Evolutionary conservation across 1,140 invertebrate species (phyloP).

Genomic region (Meloidogyne chitwoodi): DNA sequence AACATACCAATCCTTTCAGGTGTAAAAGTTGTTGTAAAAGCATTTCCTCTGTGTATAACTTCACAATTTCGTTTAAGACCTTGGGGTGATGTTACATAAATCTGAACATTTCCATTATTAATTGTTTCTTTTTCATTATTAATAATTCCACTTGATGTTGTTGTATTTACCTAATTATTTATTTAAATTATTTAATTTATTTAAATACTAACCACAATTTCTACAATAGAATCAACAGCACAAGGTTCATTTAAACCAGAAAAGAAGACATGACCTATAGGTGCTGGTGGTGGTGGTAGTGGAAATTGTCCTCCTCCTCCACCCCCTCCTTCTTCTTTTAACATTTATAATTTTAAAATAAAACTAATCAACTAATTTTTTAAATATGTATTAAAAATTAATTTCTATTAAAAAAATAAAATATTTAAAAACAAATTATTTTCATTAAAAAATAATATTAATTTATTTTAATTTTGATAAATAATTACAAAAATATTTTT

Average conservation of each 20-base stretch:
- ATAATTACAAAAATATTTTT: too few relatives aligned
- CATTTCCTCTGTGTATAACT: conserved; percentile 70
- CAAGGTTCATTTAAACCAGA: conserved; percentile 82
- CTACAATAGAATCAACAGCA: conserved; percentile 83
- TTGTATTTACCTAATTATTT: neutral
- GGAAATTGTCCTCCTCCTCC: neutral
- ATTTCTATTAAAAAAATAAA: too few relatives aligned
- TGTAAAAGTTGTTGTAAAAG: conserved; percentile 86
- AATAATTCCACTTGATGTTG: neutral
- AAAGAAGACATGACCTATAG: conserved; percentile 69
- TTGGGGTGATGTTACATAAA: conserved; percentile 42
- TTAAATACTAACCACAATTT: conserved; percentile 77
- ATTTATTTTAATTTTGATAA: too few relatives aligned
- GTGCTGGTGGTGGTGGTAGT: neutral
- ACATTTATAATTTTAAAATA: neutral
- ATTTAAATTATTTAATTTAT: neutral
- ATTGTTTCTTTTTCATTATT: neutral
- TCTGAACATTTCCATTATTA: conserved; percentile 30
- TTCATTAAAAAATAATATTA: too few relatives aligned
- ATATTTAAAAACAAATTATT: too few relatives aligned
- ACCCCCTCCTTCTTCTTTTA: neutral
- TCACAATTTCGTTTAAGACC: conserved; percentile 23
- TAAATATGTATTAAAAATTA: too few relatives aligned
- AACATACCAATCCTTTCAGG: conserved; percentile 80
- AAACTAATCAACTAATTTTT: neutral